These are phyloP conservation scores for Alligator mississippiensis DNA, from an alignment of 2,113 vertebrate genomes.

Conservation along the genomic window DNA sequence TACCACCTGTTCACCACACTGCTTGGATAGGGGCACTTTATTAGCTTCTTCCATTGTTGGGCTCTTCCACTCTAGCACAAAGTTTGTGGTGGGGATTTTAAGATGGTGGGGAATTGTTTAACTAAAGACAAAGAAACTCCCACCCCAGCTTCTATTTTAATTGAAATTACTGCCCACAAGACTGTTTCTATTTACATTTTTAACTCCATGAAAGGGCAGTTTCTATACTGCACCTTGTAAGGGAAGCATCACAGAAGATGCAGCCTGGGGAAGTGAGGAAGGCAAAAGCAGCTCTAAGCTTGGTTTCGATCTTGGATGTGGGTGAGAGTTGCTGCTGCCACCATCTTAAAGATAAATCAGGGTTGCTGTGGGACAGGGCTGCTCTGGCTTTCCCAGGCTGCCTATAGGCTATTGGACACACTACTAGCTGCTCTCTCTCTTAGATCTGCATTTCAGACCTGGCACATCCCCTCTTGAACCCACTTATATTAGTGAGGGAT, in stretches of 20 bases:
- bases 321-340: no score
- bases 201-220: neutral
- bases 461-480: no score
- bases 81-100: neutral
- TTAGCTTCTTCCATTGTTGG: neutral
- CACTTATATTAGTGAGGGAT: no score
- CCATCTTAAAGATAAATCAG: neutral
- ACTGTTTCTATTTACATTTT: neutral
- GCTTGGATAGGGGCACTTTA: neutral
- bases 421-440: rapidly evolving
- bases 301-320: neutral
- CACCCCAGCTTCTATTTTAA: neutral
- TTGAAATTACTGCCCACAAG: neutral
- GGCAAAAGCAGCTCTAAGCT: neutral
- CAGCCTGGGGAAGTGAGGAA: neutral
- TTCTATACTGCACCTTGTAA: neutral
- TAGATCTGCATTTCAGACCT: no score
- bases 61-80: neutral
- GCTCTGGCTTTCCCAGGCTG: neutral
- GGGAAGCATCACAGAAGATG: neutral
- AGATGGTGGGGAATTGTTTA: neutral
- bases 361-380: neutral
- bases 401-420: neutral
- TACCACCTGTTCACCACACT: neutral
- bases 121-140: neutral